Evolutionary conservation across 2,113 vertebrate genomes (phyloP), one percentile per base, ranked within the genome.

Genomic region (Spizaetus ornatus): DNA sequence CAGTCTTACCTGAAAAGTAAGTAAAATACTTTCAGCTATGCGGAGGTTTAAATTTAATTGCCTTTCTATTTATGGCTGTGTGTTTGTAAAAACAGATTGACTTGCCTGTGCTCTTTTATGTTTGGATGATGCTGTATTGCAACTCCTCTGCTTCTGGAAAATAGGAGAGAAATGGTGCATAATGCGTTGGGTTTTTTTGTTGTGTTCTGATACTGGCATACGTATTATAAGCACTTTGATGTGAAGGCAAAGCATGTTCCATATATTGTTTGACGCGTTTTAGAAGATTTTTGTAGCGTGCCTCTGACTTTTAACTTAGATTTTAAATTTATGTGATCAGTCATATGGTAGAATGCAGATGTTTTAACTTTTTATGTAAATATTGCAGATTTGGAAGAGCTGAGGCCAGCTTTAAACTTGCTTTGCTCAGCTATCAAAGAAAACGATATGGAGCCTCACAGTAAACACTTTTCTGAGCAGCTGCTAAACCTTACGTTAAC

Each of bases 391-490:
- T 69, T 99, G 42, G 98, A 99, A 96, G 98, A 99, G 78, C 82
- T 99, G 88, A 98, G 95, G 78, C 99, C 99, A 50, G 99, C 99
- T 6, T 88, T 99, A 61, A 98, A 99, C 95, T 96, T 99, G 62
- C 98, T 99, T 48, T 98, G 98, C 74, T 98, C 98, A 11, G 98
- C 99, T 4, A 99, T 99, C 97, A 98, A 91, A 91, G 99, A 99
- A 32, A 99, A 98, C 3, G 97, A 99, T 81, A 94, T 98, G 23
- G 99, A 99, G 95, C 97, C 99, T 50, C 99, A 99, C 82, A 99
- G 99, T 92, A 99, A 98, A 45, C 99, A 98, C 92, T 99, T 99
- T 78, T 99, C 99, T 2, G 99, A 99, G 76, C 99, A 99, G 74
- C 98, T 99, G 79, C 98, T 99, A 73, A 98, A 96, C 97, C 98